phyloP scores from a whole-genome alignment of 2,113 vertebrate species.

The Vulpes vulpes region DNA sequence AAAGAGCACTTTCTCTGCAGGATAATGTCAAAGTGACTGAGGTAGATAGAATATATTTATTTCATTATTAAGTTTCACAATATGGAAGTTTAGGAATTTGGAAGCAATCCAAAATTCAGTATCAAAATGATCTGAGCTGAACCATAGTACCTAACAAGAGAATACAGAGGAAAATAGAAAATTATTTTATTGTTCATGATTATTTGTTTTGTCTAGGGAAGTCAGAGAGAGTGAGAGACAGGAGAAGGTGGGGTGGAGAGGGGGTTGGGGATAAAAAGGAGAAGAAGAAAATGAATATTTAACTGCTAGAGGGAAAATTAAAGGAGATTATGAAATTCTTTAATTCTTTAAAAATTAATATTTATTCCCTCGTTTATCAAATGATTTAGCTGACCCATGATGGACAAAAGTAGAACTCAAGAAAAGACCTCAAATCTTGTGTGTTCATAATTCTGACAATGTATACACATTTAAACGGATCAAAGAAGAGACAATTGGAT shows the following conservation, averaged over 20 bases:
- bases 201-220: background rate
- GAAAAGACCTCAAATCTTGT: background rate
- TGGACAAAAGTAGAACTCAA: background rate
- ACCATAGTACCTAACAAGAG: background rate
- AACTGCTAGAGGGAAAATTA: background rate
- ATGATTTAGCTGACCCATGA: background rate
- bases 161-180: background rate
- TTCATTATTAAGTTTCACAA: slow-evolving; percentile 39
- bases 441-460: background rate
- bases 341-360: background rate
- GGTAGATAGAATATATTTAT: background rate
- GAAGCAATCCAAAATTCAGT: background rate
- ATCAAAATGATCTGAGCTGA: background rate
- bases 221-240: background rate
- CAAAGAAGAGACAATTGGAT: background rate
- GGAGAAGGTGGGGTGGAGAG: too few relatives aligned
- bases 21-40: background rate
- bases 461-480: background rate
- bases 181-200: background rate
- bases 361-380: background rate
- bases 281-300: background rate
- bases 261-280: background rate
- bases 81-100: slow-evolving; percentile 30
- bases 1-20: background rate
- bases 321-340: background rate